These are phyloP conservation scores for Lochmaea crataegi DNA, from an alignment of 2,888 invertebrate genomes.

Conservation along the genomic window DNA sequence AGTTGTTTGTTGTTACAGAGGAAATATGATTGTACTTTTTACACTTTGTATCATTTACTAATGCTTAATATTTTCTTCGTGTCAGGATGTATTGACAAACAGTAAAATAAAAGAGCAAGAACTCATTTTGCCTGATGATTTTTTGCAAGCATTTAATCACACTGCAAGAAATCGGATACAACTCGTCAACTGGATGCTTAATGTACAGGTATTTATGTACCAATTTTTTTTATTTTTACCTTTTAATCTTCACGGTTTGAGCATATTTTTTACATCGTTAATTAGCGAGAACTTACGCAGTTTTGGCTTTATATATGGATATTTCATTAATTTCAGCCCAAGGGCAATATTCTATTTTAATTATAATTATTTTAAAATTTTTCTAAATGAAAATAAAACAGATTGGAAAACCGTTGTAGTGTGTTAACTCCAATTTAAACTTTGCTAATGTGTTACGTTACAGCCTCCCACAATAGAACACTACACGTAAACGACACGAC, in stretches of 20 bases:
- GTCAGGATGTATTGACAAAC: background rate
- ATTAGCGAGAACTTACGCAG: too few species aligned
- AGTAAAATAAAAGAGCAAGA: background rate
- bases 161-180: background rate
- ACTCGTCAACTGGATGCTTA: background rate
- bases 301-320: too few species aligned
- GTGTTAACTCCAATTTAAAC: too few species aligned
- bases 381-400: too few species aligned
- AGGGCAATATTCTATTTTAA: too few species aligned
- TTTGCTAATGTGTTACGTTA: too few species aligned
- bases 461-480: too few species aligned
- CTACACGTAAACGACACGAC: too few species aligned
- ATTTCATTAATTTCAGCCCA: too few species aligned
- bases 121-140: background rate
- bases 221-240: background rate
- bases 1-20: background rate
- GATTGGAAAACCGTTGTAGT: too few species aligned
- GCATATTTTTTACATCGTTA: too few species aligned
- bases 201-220: background rate
- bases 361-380: too few species aligned
- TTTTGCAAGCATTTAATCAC: background rate
- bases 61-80: background rate
- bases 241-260: background rate
- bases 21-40: background rate
- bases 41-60: background rate